Percentiles rank a stretch among this genome's conserved stretches.
Evolutionary conservation across 1,140 invertebrate species (phyloP).

Genomic region (Orussus abietinus): DNA sequence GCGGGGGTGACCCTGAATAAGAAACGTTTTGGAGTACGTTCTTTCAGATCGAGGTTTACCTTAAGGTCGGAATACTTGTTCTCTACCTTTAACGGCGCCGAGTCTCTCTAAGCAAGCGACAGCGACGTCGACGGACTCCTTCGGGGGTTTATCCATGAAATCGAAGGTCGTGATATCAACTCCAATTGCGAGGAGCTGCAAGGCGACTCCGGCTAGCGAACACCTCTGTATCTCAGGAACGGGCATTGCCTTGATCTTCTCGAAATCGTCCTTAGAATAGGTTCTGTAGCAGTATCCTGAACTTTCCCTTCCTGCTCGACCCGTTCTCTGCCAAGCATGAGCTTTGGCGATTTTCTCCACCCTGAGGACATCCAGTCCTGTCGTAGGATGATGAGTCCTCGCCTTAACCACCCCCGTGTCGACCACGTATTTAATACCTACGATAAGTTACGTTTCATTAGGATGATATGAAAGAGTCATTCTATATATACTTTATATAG

Average conservation of each 20-base stretch:
- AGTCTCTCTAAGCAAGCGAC: slow-evolving; percentile 69
- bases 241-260: slow-evolving; percentile 65
- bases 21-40: slow-evolving; percentile 1
- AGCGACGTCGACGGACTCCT: slow-evolving; percentile 65
- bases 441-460: slow-evolving; percentile 4
- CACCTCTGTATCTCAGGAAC: slow-evolving; percentile 85
- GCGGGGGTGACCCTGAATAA: slow-evolving; percentile 47
- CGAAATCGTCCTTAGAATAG: slow-evolving; percentile 72
- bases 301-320: slow-evolving; percentile 83
- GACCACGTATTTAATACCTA: slow-evolving; percentile 88
- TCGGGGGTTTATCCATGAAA: slow-evolving; percentile 84
- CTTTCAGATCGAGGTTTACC: slow-evolving; percentile 11
- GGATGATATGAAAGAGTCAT: too few species aligned
- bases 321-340: slow-evolving; percentile 87
- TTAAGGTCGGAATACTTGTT: neutral
- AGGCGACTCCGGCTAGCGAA: slow-evolving; percentile 69
- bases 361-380: slow-evolving; percentile 80
- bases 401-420: slow-evolving; percentile 94
- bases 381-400: slow-evolving; percentile 74
- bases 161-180: slow-evolving; percentile 82
- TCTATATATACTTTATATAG: too few species aligned
- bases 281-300: slow-evolving; percentile 81
- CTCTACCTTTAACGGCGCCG: slow-evolving; percentile 64
- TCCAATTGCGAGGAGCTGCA: slow-evolving; percentile 82
- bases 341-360: slow-evolving; percentile 84